Evolutionary conservation across 2,113 vertebrate species (phyloP), one percentile per base, ranked within the genome.

Genomic region (Tyrannus savana): DNA sequence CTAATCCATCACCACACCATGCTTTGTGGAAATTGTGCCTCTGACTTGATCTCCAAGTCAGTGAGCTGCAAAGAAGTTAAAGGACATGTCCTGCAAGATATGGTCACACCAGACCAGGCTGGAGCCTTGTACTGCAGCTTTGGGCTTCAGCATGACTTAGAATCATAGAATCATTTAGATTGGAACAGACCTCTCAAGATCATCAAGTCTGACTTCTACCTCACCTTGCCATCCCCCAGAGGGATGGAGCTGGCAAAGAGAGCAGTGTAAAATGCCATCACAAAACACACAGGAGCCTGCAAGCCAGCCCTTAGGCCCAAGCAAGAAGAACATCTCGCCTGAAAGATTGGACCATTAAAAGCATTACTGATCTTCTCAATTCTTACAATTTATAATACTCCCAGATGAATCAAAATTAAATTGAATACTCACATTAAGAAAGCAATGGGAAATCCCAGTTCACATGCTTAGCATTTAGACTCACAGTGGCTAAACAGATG

Each of bases 401-500:
- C 82, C 87, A 69, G 28, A 55, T 89, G 72, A 87, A 85, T 47
- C 3, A 1, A 91, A 96, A 95, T 93, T 83, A 87, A 94, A 92
- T 64, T 76, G 56, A 84, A 95, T 30, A 25, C 50, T 84, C 69
- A 66, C 35, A 83, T 76, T 76, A 91, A 91, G 78, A 82, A 79
- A 71, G 55, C 50, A 84, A 93, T 69, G 47, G 62, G 84, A 87
- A 96, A 93, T 91, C 74, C 53, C 84, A 44, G 46, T 74, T 69
- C 42, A 55, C 49, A 74, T 50, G 33, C 46, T 83, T 96, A 86
- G 58, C 58, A 73, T 84, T 94, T 93, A 90, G 52, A 76, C 30
- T 87, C 19, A 53, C 15, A 9, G 37, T 16, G 53, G 41, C 46
- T 83, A 62, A 83, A 77, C 76, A 68, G 69, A 35, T 41, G 41